Conservation (phyloP, 2,888 invertebrate genomes). For the Caenorhabditis sp. region DNA sequence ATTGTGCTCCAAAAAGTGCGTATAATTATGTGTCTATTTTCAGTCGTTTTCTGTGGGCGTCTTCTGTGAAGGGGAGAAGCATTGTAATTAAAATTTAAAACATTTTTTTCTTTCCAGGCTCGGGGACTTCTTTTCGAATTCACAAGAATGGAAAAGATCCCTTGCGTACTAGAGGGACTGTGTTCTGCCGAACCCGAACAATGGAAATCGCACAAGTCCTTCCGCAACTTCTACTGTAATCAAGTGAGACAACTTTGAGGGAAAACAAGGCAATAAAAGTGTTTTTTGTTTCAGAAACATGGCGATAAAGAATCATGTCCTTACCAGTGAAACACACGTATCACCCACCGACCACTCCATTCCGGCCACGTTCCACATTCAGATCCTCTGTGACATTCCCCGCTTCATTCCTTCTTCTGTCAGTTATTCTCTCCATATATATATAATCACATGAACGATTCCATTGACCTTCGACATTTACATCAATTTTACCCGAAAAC, state of each 20-base stretch:
- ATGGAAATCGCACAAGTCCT: conserved; percentile 72
- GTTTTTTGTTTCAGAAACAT: conserved; percentile 39
- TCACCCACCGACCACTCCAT: conserved; percentile 4
- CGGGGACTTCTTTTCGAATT: conserved; percentile 92
- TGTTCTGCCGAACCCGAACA: conserved; percentile 69
- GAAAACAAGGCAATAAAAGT: neutral
- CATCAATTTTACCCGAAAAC: neutral
- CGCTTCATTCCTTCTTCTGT: neutral
- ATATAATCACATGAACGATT: too few species aligned
- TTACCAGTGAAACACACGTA: conserved; percentile 38
- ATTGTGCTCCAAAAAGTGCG: conserved; percentile 88
- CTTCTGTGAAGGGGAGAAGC: neutral
- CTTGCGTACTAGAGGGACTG: conserved; percentile 88
- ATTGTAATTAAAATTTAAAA: neutral
- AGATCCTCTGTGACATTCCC: neutral
- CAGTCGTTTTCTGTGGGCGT: conserved; percentile 15
- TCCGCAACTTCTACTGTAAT: conserved; percentile 70
- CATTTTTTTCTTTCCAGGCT: conserved; percentile 82
- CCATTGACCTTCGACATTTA: too few species aligned
- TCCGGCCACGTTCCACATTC: neutral
- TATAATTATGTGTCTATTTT: conserved; percentile 9
- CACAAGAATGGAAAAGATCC: conserved; percentile 89
- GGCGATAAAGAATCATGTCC: conserved; percentile 48
- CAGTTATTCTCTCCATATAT: neutral
- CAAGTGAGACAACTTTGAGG: conserved; percentile 42